Evolutionary conservation across 2,113 vertebrate genomes (phyloP).

Genomic region (Nanorana parkeri): DNA sequence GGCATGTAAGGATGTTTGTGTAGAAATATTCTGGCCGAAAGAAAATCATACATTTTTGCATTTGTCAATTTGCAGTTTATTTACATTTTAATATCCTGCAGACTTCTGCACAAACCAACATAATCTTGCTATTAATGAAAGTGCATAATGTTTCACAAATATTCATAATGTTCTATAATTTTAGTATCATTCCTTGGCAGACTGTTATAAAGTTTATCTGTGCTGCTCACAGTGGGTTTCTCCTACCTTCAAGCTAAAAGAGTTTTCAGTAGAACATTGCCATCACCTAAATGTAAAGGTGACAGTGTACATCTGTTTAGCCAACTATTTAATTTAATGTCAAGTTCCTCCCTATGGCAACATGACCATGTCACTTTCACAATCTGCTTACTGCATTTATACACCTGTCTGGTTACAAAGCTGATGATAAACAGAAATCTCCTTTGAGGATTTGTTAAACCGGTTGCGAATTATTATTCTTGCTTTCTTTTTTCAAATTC

Average conservation of each 20-base stretch:
- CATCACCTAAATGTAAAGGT: slow-evolving; percentile 37
- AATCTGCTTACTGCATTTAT: slow-evolving; percentile 13
- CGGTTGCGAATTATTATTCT: neutral
- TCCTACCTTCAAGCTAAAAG: slow-evolving; percentile 37
- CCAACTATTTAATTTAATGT: slow-evolving; percentile 30
- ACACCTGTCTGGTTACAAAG: slow-evolving; percentile 11
- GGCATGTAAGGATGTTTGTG: neutral
- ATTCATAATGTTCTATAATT: slow-evolving; percentile 13
- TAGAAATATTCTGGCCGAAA: neutral
- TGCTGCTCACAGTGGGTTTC: slow-evolving; percentile 12
- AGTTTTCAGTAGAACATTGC: slow-evolving; percentile 31
- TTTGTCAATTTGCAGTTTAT: slow-evolving; percentile 19
- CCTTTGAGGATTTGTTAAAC: neutral
- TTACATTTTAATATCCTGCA: slow-evolving; percentile 36
- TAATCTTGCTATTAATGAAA: slow-evolving; percentile 22
- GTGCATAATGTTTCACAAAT: slow-evolving; percentile 17
- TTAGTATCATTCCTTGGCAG: slow-evolving; percentile 8
- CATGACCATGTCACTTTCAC: slow-evolving; percentile 20
- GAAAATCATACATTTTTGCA: slow-evolving; percentile 4
- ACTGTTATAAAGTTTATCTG: slow-evolving; percentile 23
- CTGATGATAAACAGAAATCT: slow-evolving; percentile 10
- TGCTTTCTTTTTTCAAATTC: too few species aligned
- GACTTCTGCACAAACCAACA: slow-evolving; percentile 6
- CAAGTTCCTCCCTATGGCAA: slow-evolving; percentile 33
- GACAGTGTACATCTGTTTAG: slow-evolving; percentile 50